phyloP scores from a whole-genome alignment of 2,797 vertebrate species.

The Allobates femoralis region DNA sequence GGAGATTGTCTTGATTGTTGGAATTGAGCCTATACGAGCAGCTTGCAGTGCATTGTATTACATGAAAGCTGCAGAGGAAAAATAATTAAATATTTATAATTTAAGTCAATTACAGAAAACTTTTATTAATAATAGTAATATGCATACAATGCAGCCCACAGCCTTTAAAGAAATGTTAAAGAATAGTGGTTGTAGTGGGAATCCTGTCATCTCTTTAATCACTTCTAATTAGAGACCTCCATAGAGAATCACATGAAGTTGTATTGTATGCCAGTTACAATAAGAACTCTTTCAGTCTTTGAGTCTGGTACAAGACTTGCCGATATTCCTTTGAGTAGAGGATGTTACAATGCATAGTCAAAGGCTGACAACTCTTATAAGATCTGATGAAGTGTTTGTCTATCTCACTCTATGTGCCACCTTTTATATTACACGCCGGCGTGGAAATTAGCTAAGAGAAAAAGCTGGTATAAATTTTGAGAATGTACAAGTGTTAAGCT shows the following conservation, averaged over 20 bases:
- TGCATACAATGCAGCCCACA: too few relatives aligned
- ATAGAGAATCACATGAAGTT: neutral
- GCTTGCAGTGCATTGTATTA: too few relatives aligned
- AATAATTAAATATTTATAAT: too few relatives aligned
- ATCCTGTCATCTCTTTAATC: neutral
- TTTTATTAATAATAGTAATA: too few relatives aligned
- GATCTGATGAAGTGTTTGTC: slow-evolving; percentile 34
- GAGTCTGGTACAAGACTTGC: neutral
- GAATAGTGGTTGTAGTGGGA: too few relatives aligned
- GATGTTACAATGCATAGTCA: neutral
- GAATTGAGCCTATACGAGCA: too few relatives aligned
- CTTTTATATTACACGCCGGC: slow-evolving; percentile 6
- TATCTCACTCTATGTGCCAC: slow-evolving; percentile 7
- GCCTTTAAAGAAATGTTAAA: neutral
- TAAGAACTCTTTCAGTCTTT: neutral
- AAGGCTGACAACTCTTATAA: slow-evolving; percentile 11
- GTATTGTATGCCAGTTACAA: slow-evolving; percentile 12
- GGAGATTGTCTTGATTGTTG: too few relatives aligned
- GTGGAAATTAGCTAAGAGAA: slow-evolving; percentile 14
- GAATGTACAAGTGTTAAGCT: neutral
- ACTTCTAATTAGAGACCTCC: neutral
- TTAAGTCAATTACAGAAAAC: too few relatives aligned
- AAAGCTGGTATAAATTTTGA: neutral
- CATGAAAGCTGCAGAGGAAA: too few relatives aligned
- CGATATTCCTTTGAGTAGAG: neutral